Evolutionary conservation across 2,797 vertebrate genomes (phyloP).

Genomic region (Petrocephalus schoutedeni): DNA sequence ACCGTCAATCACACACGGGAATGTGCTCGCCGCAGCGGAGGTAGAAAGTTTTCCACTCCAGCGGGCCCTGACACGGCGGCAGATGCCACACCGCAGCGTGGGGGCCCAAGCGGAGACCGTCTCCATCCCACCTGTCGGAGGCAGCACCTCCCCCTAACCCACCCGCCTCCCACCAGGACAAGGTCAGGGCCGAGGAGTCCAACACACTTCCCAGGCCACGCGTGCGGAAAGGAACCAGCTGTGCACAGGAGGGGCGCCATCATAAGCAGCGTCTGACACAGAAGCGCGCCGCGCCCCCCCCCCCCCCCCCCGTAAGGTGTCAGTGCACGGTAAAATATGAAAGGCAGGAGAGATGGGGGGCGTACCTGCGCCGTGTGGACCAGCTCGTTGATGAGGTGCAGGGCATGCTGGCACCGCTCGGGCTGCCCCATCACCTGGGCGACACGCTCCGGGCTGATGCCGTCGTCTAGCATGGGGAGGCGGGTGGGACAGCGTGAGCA

Average conservation of each 20-base stretch:
- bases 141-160: not conserved
- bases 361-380: slow-evolving; percentile 93
- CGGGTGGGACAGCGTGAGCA: not conserved
- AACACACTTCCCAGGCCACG: not conserved
- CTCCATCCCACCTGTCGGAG: not conserved
- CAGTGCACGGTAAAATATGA: not conserved
- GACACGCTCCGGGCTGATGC: slow-evolving; percentile 84
- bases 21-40: not conserved
- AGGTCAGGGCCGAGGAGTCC: not conserved
- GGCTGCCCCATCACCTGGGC: slow-evolving; percentile 96
- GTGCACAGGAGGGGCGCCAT: not conserved
- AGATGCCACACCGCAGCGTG: not conserved
- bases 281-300: not conserved
- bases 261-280: not conserved
- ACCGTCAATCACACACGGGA: slow-evolving; percentile 3
- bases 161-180: not conserved
- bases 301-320: too few relatives aligned
- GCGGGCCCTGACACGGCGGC: not conserved
- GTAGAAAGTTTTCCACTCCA: not conserved
- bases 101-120: not conserved
- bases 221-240: not conserved
- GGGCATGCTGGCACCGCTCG: slow-evolving; percentile 92
- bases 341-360: not conserved
- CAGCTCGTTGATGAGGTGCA: slow-evolving; percentile 90
- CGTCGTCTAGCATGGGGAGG: slow-evolving; percentile 73